Conservation (phyloP, 92 coral and sea anemone genomes). For the Pocillopora grandis region DNA sequence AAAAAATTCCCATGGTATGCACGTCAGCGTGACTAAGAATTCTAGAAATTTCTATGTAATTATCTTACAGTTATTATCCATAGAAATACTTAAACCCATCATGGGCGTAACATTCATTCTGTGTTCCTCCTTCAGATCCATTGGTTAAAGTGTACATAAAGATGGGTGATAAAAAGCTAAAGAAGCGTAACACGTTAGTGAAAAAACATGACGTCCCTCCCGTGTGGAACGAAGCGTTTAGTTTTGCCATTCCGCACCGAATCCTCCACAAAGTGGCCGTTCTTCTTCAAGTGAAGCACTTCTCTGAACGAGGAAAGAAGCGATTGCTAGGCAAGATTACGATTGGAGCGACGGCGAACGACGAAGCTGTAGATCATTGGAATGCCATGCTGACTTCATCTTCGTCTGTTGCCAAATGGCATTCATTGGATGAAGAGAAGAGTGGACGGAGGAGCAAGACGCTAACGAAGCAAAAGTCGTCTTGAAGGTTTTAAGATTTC, state of each 20-base stretch:
- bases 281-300: constrained; percentile 79
- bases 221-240: constrained; percentile 96
- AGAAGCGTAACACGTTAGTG: constrained; percentile 85
- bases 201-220: constrained; percentile 87
- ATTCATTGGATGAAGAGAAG: constrained; percentile 62
- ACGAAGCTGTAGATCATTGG: constrained; percentile 96
- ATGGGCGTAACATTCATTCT: not conserved
- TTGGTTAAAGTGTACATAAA: constrained; percentile 87
- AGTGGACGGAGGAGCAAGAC: constrained; percentile 10
- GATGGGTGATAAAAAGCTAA: constrained; percentile 88
- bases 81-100: no score
- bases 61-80: no score
- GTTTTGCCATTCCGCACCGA: constrained; percentile 81
- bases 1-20: no score
- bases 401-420: constrained; percentile 93
- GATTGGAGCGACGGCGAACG: constrained; percentile 84
- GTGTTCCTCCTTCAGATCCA: constrained; percentile 57
- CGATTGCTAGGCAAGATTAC: constrained; percentile 73
- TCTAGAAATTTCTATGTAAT: no score
- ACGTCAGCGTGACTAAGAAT: no score
- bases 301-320: constrained; percentile 87
- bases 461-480: constrained; percentile 16
- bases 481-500: not conserved
- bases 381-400: constrained; percentile 83
- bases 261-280: constrained; percentile 82